A percentile compares a stretch with the other conserved stretches of the same genome.
Conservation (phyloP, 2,797 vertebrate genomes). For the Eulemur mongoz region DNA sequence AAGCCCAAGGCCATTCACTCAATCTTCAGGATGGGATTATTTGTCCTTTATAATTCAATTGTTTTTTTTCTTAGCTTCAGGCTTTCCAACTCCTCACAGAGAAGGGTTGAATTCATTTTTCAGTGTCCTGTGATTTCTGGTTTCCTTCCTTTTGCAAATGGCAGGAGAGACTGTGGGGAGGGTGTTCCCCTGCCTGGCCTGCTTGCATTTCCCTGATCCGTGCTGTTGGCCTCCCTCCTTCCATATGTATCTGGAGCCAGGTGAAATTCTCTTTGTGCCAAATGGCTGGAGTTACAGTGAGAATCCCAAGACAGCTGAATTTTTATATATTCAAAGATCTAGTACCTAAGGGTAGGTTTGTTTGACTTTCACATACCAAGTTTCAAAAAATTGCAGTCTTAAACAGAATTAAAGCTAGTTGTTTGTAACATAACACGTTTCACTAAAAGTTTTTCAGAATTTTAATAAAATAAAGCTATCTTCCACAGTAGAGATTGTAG, state of each 20-base stretch:
- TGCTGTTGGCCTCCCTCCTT: no score
- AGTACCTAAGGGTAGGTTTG: not conserved
- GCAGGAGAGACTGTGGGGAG: not conserved
- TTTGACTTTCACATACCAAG: not conserved
- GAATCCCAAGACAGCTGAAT: not conserved
- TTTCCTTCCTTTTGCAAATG: not conserved
- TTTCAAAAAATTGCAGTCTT: not conserved
- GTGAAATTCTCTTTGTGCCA: not conserved
- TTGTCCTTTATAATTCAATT: not conserved
- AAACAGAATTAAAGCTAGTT: not conserved
- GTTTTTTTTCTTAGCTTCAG: not conserved
- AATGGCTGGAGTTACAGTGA: accelerated
- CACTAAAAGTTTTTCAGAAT: not conserved
- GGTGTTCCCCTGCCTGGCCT: accelerated
- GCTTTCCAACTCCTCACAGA: not conserved
- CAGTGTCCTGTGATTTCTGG: not conserved
- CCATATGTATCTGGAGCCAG: no score
- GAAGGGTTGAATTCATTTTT: not conserved
- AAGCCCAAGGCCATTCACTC: not conserved
- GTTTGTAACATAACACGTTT: not conserved
- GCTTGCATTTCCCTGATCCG: not conserved
- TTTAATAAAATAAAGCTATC: not conserved
- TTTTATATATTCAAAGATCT: not conserved
- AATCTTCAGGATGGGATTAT: not conserved
- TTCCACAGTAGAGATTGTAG: not conserved